Base-by-base conservation (phyloP, 2,888 invertebrate genomes). In the Leucoma salicis region DNA sequence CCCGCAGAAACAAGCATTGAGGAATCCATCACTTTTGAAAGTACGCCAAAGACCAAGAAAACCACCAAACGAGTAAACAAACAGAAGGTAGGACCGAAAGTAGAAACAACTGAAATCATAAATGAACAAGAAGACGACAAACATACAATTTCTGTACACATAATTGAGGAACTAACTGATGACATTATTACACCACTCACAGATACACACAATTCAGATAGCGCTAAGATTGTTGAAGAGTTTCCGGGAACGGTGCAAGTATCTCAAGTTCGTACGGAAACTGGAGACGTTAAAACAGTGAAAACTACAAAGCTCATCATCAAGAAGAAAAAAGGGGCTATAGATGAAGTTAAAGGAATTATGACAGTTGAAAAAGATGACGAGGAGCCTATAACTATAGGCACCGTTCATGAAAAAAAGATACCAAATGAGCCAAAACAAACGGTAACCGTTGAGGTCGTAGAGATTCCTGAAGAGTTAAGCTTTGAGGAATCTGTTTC, bases 401-500 rank as follows among this genome's bases (percentile, higher is more conserved):
- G 53, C 7, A 45, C 43, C 0, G 46, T 58, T 24, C 48, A 60
- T 43, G 82, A 86, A 56, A n/a, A n/a, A n/a, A 78, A 44, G 57
- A 4, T 18, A 14, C 44, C 12, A 3, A 45, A 51, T 16, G 18
- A 82, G 46, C 72, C 82, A 47, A 50, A 61, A 54, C 55, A 66
- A 74, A 78, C 33, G 67, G 16, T 41, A 24, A 29, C 52, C 3
- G 16, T 49, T 8, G 49, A 74, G 35, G 66, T 47, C 18, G 56
- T 51, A 0, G 67, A 86, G 38, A 49, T 82, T 8, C 79, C 83
- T 35, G 63, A 75, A 53, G 57, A 63, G 63, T 61, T 14, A 1
- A 54, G 46, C 74, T 33, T 57, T 39, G 63, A 71, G 41, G 70
- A 74, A 47, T 52, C 63, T n/a, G 15, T 32, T 14, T n/a, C 39